phyloP scores from a whole-genome alignment of 1,140 invertebrate genomes.

The Myzus persicae region DNA sequence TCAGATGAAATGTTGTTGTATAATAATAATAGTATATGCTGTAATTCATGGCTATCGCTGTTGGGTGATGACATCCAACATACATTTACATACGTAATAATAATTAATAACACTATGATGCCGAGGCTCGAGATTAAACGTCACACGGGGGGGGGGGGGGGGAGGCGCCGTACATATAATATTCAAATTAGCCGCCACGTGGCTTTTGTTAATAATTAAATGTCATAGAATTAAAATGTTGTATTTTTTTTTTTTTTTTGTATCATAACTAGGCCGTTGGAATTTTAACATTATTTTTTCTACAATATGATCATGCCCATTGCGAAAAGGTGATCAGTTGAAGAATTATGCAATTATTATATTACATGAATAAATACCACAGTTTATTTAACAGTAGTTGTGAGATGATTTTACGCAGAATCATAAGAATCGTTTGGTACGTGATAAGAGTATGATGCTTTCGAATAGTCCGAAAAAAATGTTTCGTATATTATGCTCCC shows the following conservation, averaged over 20 bases:
- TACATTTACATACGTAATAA: not conserved
- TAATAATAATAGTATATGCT: not conserved
- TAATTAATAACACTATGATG: not conserved
- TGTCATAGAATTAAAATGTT: not conserved
- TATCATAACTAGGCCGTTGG: not conserved
- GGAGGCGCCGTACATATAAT: not conserved
- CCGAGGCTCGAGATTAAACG: not conserved
- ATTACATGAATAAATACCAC: not conserved
- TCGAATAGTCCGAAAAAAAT: too few relatives aligned
- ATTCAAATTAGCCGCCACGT: not conserved
- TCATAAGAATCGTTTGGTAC: too few relatives aligned
- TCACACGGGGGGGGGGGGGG: rapidly evolving
- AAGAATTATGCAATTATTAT: too few relatives aligned
- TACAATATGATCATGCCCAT: not conserved
- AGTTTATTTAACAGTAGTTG: not conserved
- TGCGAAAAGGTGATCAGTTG: too few relatives aligned
- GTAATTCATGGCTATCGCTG: not conserved
- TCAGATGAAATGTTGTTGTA: not conserved
- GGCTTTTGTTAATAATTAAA: not conserved
- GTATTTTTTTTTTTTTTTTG: not conserved
- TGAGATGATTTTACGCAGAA: not conserved
- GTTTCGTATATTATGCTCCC: too few relatives aligned
- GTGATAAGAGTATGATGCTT: too few relatives aligned
- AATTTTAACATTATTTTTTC: not conserved
- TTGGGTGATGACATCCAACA: not conserved